Percentiles rank a stretch among this genome's conserved stretches.
These are phyloP conservation scores for Kradibia gibbosae DNA, from an alignment of 1,140 invertebrate genomes.

Conservation along the genomic window DNA sequence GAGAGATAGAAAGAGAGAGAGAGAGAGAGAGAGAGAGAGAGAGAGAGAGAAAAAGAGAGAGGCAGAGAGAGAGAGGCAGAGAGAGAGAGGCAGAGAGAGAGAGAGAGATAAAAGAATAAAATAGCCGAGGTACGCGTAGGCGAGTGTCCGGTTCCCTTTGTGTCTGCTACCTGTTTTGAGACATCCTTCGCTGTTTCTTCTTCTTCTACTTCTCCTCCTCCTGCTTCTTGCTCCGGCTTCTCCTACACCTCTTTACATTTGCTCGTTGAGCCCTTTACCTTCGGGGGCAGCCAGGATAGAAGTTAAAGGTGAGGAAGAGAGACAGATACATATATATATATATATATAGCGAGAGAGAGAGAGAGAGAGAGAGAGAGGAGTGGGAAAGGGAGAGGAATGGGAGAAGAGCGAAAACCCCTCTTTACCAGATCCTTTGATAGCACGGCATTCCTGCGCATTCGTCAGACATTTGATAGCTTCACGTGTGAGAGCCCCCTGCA, in stretches of 20 bases:
- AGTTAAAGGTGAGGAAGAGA: slow-evolving; percentile 50
- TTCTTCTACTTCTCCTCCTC: background rate
- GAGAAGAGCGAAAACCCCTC: slow-evolving; percentile 17
- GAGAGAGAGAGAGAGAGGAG: background rate
- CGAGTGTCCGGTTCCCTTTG: slow-evolving; percentile 70
- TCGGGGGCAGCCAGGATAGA: slow-evolving; percentile 21
- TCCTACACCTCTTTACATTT: slow-evolving; percentile 33
- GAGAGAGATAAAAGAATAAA: slow-evolving; percentile 57
- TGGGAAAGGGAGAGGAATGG: background rate
- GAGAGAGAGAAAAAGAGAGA: slow-evolving; percentile 16
- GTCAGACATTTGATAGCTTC: slow-evolving; percentile 72
- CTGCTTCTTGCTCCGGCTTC: background rate
- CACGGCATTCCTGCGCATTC: slow-evolving; percentile 70
- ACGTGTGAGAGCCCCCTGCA: slow-evolving; percentile 64
- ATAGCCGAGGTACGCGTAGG: slow-evolving; percentile 61
- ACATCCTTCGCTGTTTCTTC: slow-evolving; percentile 56
- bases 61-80: background rate
- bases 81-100: background rate
- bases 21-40: background rate
- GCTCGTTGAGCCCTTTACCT: background rate
- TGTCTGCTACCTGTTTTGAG: slow-evolving; percentile 71
- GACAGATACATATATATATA: slow-evolving; percentile 39
- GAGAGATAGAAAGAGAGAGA: background rate
- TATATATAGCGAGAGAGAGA: slow-evolving; percentile 1
- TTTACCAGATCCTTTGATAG: slow-evolving; percentile 63